These are phyloP conservation scores for Hirundo rustica DNA, from an alignment of 2,797 vertebrate genomes.

Conservation along the genomic window DNA sequence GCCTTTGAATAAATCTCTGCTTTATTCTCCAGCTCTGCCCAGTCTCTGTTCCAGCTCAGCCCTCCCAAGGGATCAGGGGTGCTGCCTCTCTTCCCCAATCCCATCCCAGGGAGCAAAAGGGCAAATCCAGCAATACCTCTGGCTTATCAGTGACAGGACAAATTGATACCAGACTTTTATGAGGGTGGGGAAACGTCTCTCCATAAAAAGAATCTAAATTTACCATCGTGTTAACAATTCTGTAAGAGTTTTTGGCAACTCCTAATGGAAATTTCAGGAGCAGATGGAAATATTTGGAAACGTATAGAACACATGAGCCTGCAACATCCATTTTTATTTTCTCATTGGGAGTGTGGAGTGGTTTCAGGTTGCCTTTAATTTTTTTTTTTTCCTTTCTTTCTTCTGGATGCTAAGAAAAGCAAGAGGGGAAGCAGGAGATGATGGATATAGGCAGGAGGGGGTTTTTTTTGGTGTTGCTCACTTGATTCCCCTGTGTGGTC, in stretches of 20 bases:
- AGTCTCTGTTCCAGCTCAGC: not conserved
- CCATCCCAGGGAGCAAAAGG: not conserved
- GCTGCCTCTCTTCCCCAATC: not conserved
- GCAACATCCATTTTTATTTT: conserved; percentile 74
- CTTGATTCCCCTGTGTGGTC: conserved; percentile 42
- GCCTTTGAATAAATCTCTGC: too few species aligned
- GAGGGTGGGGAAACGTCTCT: conserved; percentile 58
- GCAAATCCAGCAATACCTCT: conserved; percentile 59
- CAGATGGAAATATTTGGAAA: conserved; percentile 80
- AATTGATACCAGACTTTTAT: conserved; percentile 63
- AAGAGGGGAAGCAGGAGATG: conserved; percentile 35
- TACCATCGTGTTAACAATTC: conserved; percentile 72
- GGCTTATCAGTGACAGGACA: conserved; percentile 66
- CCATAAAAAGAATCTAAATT: conserved; percentile 69
- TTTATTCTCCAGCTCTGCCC: too few species aligned
- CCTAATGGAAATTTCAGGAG: conserved; percentile 75
- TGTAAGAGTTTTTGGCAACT: conserved; percentile 74
- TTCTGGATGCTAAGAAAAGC: conserved; percentile 61
- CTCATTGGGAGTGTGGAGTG: conserved; percentile 57
- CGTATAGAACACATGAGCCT: conserved; percentile 69
- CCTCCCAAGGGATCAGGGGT: not conserved
- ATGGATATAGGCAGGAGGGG: not conserved
- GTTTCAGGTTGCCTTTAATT: conserved; percentile 55
- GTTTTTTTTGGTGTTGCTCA: not conserved
- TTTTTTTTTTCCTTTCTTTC: conserved; percentile 17